Conservation (phyloP, 2,888 invertebrate genomes). For the Willowsia nigromaculata region DNA sequence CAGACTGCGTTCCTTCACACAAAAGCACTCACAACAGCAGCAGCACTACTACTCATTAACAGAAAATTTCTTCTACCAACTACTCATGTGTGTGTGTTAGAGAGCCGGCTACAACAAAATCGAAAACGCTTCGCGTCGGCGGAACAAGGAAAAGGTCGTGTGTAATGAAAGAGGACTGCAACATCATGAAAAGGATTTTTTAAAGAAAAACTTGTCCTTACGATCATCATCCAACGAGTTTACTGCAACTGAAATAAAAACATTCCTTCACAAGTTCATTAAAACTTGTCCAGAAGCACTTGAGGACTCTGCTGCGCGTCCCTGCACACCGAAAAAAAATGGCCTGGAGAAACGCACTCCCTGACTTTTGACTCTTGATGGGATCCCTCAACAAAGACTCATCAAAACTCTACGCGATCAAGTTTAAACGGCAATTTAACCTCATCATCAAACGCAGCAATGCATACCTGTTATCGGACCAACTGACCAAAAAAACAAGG, state of each 20-base stretch:
- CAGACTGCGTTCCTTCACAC: slow-evolving; percentile 54
- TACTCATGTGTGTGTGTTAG: too few relatives aligned
- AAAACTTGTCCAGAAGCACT: slow-evolving; percentile 60
- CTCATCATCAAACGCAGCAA: background rate
- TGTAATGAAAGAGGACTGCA: too few relatives aligned
- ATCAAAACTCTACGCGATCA: background rate
- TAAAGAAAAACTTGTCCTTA: background rate
- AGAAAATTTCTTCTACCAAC: background rate
- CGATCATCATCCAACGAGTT: background rate
- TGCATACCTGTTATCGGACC: slow-evolving; percentile 11
- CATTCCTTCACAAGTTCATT: slow-evolving; percentile 28
- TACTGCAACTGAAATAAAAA: background rate
- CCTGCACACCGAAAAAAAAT: background rate
- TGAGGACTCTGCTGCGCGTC: slow-evolving; percentile 9
- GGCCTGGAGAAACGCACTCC: background rate
- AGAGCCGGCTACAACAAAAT: background rate
- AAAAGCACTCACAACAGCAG: slow-evolving; percentile 51
- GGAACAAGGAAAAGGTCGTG: slow-evolving; percentile 7
- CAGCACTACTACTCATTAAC: background rate
- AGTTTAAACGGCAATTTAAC: too few relatives aligned
- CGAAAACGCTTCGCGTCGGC: background rate
- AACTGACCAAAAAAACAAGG: slow-evolving; percentile 30
- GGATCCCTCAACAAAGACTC: background rate
- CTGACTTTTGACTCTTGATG: background rate
- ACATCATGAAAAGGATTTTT: background rate